Conservation (phyloP, 2,113 vertebrate genomes). For the Vimba vimba region DNA sequence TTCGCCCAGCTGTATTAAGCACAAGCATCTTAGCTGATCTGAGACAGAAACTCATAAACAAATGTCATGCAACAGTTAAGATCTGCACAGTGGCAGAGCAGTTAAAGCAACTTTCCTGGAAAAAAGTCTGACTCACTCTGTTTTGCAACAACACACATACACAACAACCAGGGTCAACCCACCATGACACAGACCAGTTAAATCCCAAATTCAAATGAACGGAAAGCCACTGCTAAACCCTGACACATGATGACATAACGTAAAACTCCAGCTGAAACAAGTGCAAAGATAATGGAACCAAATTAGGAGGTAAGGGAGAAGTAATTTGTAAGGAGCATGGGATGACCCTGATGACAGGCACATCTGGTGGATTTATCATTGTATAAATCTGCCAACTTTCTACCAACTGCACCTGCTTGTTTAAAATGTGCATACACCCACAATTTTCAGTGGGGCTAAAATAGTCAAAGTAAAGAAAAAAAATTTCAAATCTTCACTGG, state of each 20-base stretch:
- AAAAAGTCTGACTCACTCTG: slow-evolving; percentile 73
- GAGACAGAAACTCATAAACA: slow-evolving; percentile 54
- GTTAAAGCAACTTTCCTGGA: slow-evolving; percentile 63
- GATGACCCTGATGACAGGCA: slow-evolving; percentile 33
- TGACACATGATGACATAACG: slow-evolving; percentile 18
- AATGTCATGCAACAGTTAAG: slow-evolving; percentile 20
- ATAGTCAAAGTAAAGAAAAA: neutral
- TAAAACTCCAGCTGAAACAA: slow-evolving; percentile 11
- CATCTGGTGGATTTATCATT: slow-evolving; percentile 44
- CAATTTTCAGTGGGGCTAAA: neutral
- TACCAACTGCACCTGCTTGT: slow-evolving; percentile 39
- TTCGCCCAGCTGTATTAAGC: slow-evolving; percentile 55
- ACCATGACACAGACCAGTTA: slow-evolving; percentile 16
- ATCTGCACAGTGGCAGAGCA: slow-evolving; percentile 65
- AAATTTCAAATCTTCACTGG: neutral
- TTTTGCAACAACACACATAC: slow-evolving; percentile 55
- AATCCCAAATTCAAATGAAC: neutral
- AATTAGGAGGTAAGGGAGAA: slow-evolving; percentile 5
- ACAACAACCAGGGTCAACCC: slow-evolving; percentile 57
- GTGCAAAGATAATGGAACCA: neutral
- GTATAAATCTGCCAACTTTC: neutral
- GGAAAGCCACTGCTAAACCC: neutral
- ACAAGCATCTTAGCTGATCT: slow-evolving; percentile 48
- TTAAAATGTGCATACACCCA: neutral
- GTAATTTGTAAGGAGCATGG: slow-evolving; percentile 12